phyloP scores from a whole-genome alignment of 2,113 vertebrate species.

The Aspiorhynchus laticeps region DNA sequence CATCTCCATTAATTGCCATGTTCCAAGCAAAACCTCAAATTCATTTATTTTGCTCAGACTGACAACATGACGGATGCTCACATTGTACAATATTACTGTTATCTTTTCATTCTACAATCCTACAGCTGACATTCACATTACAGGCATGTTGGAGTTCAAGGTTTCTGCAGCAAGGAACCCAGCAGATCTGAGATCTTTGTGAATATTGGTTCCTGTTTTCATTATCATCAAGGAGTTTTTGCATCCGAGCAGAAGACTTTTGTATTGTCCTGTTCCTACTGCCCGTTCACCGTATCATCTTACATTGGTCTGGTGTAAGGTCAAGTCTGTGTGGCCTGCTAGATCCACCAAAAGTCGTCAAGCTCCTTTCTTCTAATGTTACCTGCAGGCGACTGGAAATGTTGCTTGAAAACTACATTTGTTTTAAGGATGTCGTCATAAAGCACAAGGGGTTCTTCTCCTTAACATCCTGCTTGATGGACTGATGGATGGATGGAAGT shows the following conservation, averaged over 20 bases:
- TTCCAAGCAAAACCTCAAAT: constrained; percentile 30
- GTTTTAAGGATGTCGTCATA: neutral
- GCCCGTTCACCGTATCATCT: neutral
- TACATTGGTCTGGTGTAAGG: neutral
- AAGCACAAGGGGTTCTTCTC: neutral
- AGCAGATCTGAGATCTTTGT: neutral
- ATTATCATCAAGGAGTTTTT: neutral
- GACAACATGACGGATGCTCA: neutral
- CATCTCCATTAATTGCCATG: constrained; percentile 16
- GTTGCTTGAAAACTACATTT: neutral
- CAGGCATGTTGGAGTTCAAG: neutral
- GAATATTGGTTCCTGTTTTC: constrained; percentile 1
- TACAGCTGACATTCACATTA: neutral
- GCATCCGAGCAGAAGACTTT: neutral
- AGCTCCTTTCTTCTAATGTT: neutral
- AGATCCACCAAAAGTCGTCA: neutral
- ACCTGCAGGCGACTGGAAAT: neutral
- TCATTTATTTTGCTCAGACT: neutral
- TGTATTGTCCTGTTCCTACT: neutral
- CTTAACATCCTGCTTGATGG: neutral
- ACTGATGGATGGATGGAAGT: neutral
- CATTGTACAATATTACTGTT: constrained; percentile 4
- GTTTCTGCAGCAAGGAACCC: neutral
- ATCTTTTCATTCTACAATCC: neutral
- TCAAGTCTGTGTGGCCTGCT: neutral